A percentile compares a stretch with the other conserved stretches of the same genome.
phyloP scores from a whole-genome alignment of 2,888 invertebrate genomes.

The Rosalia funebris region DNA sequence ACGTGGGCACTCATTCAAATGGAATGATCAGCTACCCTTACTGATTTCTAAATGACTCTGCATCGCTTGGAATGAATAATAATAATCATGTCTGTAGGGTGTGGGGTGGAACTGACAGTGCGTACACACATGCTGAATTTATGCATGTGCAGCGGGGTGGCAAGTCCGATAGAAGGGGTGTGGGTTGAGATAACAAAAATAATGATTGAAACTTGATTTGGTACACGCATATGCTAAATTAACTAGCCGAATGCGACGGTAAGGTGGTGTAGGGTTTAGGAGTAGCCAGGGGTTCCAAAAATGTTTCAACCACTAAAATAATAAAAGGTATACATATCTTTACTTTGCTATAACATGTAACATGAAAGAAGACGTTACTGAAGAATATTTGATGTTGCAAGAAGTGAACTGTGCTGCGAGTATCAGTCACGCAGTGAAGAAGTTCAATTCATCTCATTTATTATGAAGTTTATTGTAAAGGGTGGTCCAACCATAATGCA shows the following conservation, averaged over 20 bases:
- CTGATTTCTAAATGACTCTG: conserved; percentile 40
- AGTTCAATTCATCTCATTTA: too few relatives aligned
- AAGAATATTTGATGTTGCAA: too few relatives aligned
- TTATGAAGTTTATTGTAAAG: too few relatives aligned
- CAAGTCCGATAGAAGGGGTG: conserved; percentile 44
- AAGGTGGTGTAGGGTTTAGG: conserved; percentile 41
- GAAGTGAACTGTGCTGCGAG: too few relatives aligned
- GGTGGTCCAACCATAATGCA: too few relatives aligned
- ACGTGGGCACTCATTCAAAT: conserved; percentile 43
- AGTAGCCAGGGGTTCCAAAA: conserved; percentile 35
- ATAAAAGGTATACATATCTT: too few relatives aligned
- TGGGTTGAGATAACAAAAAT: conserved; percentile 48
- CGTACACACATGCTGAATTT: conserved; percentile 36
- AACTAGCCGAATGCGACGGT: conserved; percentile 41
- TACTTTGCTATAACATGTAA: too few relatives aligned
- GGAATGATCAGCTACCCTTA: conserved; percentile 38
- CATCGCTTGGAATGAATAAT: conserved; percentile 42
- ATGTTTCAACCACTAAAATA: conserved; percentile 4
- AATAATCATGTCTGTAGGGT: conserved; percentile 34
- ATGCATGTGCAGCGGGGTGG: conserved; percentile 48
- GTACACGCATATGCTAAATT: conserved; percentile 51
- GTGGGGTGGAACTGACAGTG: conserved; percentile 35
- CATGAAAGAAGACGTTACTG: too few relatives aligned
- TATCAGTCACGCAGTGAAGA: too few relatives aligned
- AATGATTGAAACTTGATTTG: conserved; percentile 53